Evolutionary conservation across 2,113 vertebrate species (phyloP).

Genomic region (Apistogramma diplotaenia): DNA sequence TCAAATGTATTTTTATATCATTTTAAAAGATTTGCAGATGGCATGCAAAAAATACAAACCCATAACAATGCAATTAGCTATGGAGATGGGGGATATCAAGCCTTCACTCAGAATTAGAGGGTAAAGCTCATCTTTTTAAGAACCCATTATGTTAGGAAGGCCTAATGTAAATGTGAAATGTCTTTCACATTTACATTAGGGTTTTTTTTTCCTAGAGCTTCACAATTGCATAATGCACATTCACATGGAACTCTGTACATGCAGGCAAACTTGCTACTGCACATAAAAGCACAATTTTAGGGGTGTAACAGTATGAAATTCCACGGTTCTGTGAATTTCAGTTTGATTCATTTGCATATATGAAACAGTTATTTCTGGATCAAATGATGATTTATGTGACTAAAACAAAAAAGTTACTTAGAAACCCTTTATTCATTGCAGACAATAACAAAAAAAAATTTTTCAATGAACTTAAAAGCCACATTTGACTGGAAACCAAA

Average conservation of each 20-base stretch:
- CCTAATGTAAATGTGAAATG: background rate
- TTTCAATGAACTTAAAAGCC: too few relatives aligned
- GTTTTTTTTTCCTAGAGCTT: background rate
- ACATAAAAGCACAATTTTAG: background rate
- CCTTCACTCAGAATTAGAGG: constrained; percentile 61
- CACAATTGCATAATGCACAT: background rate
- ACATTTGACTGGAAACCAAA: too few relatives aligned
- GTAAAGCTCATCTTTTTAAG: constrained; percentile 39
- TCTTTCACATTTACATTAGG: too few relatives aligned
- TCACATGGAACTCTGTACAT: background rate
- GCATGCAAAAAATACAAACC: constrained; percentile 1
- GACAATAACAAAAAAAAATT: too few relatives aligned
- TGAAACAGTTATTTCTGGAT: too few relatives aligned
- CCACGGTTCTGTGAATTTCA: too few relatives aligned
- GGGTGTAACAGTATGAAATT: too few relatives aligned
- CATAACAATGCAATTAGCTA: constrained; percentile 50
- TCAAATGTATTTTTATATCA: background rate
- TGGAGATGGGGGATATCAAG: constrained; percentile 19
- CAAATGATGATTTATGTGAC: too few relatives aligned
- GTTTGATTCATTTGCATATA: too few relatives aligned
- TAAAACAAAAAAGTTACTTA: too few relatives aligned
- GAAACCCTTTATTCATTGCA: too few relatives aligned
- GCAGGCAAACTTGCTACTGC: background rate
- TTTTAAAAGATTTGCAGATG: constrained; percentile 16
- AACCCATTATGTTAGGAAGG: background rate